Base-by-base conservation (phyloP, 2,113 vertebrate genomes). In the Antennarius striatus region DNA sequence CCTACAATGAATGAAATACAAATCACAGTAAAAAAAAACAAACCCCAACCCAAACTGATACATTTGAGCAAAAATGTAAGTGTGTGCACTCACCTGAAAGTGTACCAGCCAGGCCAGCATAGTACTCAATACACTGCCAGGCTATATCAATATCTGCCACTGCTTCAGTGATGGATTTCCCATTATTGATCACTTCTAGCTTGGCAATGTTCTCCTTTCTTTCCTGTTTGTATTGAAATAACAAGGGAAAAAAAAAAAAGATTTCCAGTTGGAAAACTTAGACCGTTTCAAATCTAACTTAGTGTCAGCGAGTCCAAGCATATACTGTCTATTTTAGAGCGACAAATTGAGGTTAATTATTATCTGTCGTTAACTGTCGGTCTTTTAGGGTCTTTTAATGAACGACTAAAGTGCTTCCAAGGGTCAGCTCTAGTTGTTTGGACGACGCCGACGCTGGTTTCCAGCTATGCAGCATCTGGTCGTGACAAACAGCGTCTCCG, bases 151-250 rank as follows among this genome's bases (percentile, higher is more conserved):
- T 86, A 55, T 99, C 95, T 72, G 88, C 85, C 69, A 86, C 79
- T 4, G 98, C 95, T 85, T 99, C 98, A 1, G 92, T 93, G 83
- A 99, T 92, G 17, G 95, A 93, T 71, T 99, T 99, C 17, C 98
- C 97, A 0, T 98, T 99, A 85, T 98, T 98, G 86, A 96, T 94
- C 49, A 95, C 95, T 88, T 99, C 98, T 75, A 95, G 29, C 16
- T 86, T 92, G 30, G 96, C 96, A 12, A 99, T 95, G 30, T 94
- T 92, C 4, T 96, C 94, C 82, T 86, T 92, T 61, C 90, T 93
- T 63, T 98, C 97, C 98, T 99, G 69, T 58, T 71, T 45, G 54
- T 8, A 52, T 6, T 4, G 29, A 10, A 50, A 17, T 1, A 49
- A 36, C 15, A 28, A 1, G 10, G 42, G 42, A 1, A n/a, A 4